phyloP scores from a whole-genome alignment of 2,797 vertebrate genomes.

The Acrossocheilus fasciatus region DNA sequence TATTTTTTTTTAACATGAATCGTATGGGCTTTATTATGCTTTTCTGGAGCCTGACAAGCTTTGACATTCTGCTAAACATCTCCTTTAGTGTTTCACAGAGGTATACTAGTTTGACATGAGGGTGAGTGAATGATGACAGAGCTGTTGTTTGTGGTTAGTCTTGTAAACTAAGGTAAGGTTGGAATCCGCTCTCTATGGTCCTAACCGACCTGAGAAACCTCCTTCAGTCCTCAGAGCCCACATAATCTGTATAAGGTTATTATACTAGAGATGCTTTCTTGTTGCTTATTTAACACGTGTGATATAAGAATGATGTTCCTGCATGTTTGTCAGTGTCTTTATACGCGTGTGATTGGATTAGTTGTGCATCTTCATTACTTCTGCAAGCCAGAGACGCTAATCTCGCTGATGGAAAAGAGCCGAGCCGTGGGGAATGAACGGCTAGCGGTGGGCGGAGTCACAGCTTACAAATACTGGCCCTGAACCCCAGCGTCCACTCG shows the following conservation, averaged over 20 bases:
- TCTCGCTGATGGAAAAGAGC: constrained; percentile 57
- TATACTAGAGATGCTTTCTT: not conserved
- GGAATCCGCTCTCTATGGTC: not conserved
- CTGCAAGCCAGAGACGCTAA: constrained; percentile 9
- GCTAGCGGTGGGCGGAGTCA: constrained; percentile 26
- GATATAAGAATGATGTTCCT: not conserved
- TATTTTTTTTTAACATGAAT: not conserved
- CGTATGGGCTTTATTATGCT: not conserved
- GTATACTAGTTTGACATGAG: too few relatives aligned
- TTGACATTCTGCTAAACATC: not conserved
- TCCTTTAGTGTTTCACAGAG: not conserved
- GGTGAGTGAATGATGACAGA: not conserved
- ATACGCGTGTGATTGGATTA: constrained; percentile 36
- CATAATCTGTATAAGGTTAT: not conserved
- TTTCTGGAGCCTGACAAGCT: not conserved
- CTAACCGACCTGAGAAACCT: not conserved
- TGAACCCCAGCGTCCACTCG: not conserved
- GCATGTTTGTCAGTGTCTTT: not conserved
- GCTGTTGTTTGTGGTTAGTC: not conserved
- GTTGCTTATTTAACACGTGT: not conserved
- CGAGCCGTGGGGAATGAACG: constrained; percentile 18
- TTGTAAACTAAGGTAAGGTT: not conserved
- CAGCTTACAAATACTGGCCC: constrained; percentile 60
- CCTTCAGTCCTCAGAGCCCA: not conserved
- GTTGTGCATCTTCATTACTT: constrained; percentile 9